Conservation (phyloP, 2,113 vertebrate species). For the Meriones unguiculatus region DNA sequence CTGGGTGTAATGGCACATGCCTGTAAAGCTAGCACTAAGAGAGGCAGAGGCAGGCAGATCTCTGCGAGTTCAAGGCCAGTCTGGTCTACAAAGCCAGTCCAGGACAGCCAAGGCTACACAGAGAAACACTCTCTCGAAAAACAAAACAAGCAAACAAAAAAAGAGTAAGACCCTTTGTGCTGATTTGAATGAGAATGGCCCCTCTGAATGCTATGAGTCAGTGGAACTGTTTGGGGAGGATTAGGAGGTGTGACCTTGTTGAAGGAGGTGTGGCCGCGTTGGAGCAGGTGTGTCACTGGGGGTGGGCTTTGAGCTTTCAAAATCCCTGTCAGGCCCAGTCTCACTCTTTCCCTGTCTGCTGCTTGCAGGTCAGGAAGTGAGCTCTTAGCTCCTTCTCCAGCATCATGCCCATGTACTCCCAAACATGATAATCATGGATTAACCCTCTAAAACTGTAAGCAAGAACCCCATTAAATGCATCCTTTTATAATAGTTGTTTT, state of each 20-base stretch:
- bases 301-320: not conserved
- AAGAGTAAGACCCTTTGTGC: not conserved
- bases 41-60: no score
- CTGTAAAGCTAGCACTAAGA: no score
- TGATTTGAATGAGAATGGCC: not conserved
- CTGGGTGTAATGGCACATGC: no score
- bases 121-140: no score
- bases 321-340: not conserved
- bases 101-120: no score
- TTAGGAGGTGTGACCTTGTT: not conserved
- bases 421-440: not conserved
- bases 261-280: not conserved
- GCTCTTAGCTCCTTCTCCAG: not conserved
- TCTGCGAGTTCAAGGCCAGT: no score
- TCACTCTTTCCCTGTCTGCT: not conserved
- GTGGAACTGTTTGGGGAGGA: not conserved
- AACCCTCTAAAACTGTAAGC: not conserved
- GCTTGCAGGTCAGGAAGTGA: not conserved
- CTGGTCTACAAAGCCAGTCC: no score
- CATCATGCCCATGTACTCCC: not conserved
- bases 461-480: not conserved
- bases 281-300: not conserved
- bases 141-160: no score
- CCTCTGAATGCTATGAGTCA: not conserved
- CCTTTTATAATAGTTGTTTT: not conserved